These are phyloP conservation scores for Cetoscarus ocellatus DNA, from an alignment of 2,797 vertebrate species.

Conservation along the genomic window DNA sequence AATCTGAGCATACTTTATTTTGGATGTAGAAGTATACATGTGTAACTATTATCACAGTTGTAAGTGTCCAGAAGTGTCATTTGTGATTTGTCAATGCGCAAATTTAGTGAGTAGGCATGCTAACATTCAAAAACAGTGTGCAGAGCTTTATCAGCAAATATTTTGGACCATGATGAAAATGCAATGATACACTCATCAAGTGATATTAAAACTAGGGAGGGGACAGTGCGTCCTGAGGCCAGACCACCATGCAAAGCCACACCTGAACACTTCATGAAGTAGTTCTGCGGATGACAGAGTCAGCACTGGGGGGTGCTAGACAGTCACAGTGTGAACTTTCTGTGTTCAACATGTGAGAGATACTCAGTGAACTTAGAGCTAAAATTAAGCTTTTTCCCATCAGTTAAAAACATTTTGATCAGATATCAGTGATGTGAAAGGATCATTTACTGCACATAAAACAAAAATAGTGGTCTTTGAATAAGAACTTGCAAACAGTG, in stretches of 20 bases:
- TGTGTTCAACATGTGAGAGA: not conserved
- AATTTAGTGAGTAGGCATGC: too few species aligned
- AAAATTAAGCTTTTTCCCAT: constrained; percentile 5
- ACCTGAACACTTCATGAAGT: not conserved
- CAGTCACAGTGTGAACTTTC: not conserved
- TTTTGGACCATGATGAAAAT: too few species aligned
- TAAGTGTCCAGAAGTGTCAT: too few species aligned
- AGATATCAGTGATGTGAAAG: not conserved
- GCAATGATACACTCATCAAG: too few species aligned
- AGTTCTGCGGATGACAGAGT: constrained; percentile 25
- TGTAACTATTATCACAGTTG: too few species aligned
- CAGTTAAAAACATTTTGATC: constrained; percentile 2
- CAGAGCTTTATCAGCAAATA: too few species aligned
- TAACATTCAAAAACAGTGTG: too few species aligned
- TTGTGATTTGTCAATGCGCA: too few species aligned
- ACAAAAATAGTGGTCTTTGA: not conserved
- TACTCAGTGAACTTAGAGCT: not conserved
- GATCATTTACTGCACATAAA: not conserved
- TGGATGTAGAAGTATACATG: too few species aligned
- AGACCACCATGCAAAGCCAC: not conserved
- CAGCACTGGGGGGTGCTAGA: constrained; percentile 72
- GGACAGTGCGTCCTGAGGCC: too few species aligned
- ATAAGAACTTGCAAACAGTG: not conserved
- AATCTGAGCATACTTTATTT: too few species aligned
- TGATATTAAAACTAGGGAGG: too few species aligned